Evolutionary conservation across 2,888 invertebrate genomes (phyloP), one percentile per base, ranked within the genome.

Genomic region (Plagodis pulveraria): DNA sequence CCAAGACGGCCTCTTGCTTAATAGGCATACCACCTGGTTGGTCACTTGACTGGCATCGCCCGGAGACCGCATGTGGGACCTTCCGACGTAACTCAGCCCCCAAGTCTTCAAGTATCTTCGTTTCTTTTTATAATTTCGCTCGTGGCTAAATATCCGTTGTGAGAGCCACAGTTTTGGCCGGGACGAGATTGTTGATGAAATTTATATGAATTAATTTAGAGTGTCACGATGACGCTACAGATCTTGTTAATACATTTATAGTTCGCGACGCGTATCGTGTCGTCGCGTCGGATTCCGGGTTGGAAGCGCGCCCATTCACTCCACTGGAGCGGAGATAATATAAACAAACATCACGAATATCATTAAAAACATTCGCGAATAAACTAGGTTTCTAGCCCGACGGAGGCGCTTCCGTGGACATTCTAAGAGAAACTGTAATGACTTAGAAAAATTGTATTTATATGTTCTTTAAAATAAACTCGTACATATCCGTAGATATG

Each of bases 281-380:
- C 12, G 42, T 38, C 6, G 8, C 12, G 42, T 42, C 42, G 42
- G 8, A 44, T 76, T 75, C 77, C 78, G 72, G 57, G 67, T 76
- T 78, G 78, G 78, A 72, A 55, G 50, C 59, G 64, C 68, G 77
- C 78, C 78, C 71, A 66, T 50, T 54, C 62, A 55, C 12, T 57
- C 59, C 58, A 54, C 64, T 50, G 51, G 47, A 43, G 36, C 7
- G 42, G 11, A 42, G 42, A 42, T 42, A 42, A 40, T 56, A 57
- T 65, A 65, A 62, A 69, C 63, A 62, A 63, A 66, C 50, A 38
- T 43, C 56, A 45, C 10, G 46, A 40, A 42, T 40, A 55, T 51
- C 56, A 54, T 44, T 54, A 32, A 46, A 51, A 56, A 65, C 71
- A 63, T 58, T 62, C 56, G 52, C 47, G 33, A 56, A 56, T 52